These are phyloP conservation scores for Amblyteles armatorius DNA, from an alignment of 2,888 invertebrate genomes.

Conservation along the genomic window DNA sequence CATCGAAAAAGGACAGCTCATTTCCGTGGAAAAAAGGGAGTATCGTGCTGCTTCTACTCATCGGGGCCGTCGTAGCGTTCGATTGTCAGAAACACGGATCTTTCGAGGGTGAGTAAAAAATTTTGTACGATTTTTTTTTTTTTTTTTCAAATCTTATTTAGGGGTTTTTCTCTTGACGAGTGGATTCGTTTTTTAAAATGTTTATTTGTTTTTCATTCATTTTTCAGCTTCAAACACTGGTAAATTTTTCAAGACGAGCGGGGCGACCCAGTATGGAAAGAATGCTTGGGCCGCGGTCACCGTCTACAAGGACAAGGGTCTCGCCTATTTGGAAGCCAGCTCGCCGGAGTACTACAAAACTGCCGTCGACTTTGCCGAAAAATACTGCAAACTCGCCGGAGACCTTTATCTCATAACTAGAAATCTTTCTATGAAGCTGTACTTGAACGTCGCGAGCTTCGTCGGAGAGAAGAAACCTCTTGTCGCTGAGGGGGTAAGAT, in stretches of 20 bases:
- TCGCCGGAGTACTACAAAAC: constrained; percentile 89
- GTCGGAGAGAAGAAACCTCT: constrained; percentile 86
- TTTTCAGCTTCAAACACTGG: constrained; percentile 88
- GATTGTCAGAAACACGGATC: constrained; percentile 89
- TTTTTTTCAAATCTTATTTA: background rate
- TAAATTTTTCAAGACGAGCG: constrained; percentile 88
- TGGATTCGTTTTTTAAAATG: background rate
- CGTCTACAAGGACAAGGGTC: constrained; percentile 87
- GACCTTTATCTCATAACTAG: constrained; percentile 86
- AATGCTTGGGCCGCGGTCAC: constrained; percentile 88
- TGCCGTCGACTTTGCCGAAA: constrained; percentile 86
- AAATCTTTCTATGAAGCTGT: constrained; percentile 86
- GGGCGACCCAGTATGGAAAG: constrained; percentile 88
- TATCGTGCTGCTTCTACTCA: constrained; percentile 87
- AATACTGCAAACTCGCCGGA: constrained; percentile 87
- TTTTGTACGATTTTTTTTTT: constrained; percentile 26
- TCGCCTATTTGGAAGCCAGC: constrained; percentile 89
- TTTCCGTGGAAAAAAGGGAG: constrained; percentile 90
- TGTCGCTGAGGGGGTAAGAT: constrained; percentile 86
- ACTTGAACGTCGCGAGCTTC: constrained; percentile 85
- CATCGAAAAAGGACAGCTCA: constrained; percentile 75
- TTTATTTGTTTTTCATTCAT: constrained; percentile 22
- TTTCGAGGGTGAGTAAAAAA: constrained; percentile 88
- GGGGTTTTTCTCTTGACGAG: constrained; percentile 11
- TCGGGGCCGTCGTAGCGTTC: constrained; percentile 87